Evolutionary conservation across 2,888 invertebrate species (phyloP), one percentile per base, ranked within the genome.

Genomic region (Ctena decussata): DNA sequence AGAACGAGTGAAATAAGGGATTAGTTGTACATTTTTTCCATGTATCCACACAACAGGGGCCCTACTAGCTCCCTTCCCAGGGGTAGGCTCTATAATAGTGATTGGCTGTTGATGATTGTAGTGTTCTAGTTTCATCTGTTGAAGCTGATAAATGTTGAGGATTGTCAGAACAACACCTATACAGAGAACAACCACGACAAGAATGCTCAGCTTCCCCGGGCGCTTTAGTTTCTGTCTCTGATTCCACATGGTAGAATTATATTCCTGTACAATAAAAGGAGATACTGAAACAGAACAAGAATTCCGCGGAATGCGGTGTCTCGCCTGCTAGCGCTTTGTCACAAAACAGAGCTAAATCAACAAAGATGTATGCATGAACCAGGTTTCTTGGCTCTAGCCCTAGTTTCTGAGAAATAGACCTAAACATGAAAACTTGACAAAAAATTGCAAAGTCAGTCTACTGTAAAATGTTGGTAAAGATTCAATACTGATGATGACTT

Each of bases 81-180:
- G 79, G 27, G 84, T 81, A 0, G 87, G 91, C 69, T 92, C 93
- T 0, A 90, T 89, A 15, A 86, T 37, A 0, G 90, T 65, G n/a
- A 70, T 27, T 0, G 82, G 73, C 3, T 77, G 65, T 15, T 60
- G 41, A 24, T 89, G 87, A 21, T 90, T 86, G 8, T 72, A 69
- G 77, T 94, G 93, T 39, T 94, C 94, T n/a, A 86, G 90, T 81
- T 90, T 94, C 87, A 95, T 92, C 76, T 92, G 91, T 41, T 93
- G 92, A 18, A 95, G 91, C 86, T 95, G 92, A 74, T 94, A 94
- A 71, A 95, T 92, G 85, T 95, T 95, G 37, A 95, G 89, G 3
- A 92, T 39, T 1, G 92, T 93, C 24, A 95, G 84, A 32, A 93
- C 72, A 8, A 94, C 76, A 0, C 95, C 95, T 11, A 94, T 77